Evolutionary conservation across 2,797 vertebrate genomes (phyloP), one percentile per base, ranked within the genome.

Genomic region (Crocodylus rhombifer): DNA sequence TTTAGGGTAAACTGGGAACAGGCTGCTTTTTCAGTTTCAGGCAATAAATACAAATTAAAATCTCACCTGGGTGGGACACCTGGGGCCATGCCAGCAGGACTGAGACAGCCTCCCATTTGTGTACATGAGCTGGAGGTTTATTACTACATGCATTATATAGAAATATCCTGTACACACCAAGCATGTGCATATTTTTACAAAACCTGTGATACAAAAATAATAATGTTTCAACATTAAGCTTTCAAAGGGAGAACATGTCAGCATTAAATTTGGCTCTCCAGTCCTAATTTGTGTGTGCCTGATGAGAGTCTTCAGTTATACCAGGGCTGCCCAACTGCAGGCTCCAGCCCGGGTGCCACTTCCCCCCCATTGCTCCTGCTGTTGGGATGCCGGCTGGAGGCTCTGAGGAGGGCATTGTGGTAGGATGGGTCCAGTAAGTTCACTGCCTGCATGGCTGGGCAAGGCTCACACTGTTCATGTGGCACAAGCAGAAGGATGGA

Each of bases 1-100:
- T 86, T 96, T 96, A 51, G 42, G 42, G 42, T 88, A 95, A 93
- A 91, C 30, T 87, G 89, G 95, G 88, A 25, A 76, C 58, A n/a
- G 67, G 23, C 33, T 83, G 83, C 55, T 89, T 89, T 77, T 77
- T 91, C 36, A 57, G 14, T 28, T 89, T 82, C 57, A n/a, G 7
- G 26, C 77, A 60, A 80, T 36, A 63, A 69, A 86, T 86, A 80
- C 76, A 88, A 82, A 88, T 63, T 87, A 55, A 64, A 80, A 7
- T 2, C 60, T 69, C 36, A 28, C 20, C 33, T 71, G 33, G 20
- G 36, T 42, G 20, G 36, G 21, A 36, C 7, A 69, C 65, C 20
- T 11, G 18, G 30, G 13, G 21, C 33, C 30, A 21, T 42, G 12
- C 33, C 67, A 71, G 33, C 30, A 51, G 42, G 42, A 11, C 10